phyloP scores from a whole-genome alignment of 1,140 invertebrate genomes.

The Pararge aegeria region DNA sequence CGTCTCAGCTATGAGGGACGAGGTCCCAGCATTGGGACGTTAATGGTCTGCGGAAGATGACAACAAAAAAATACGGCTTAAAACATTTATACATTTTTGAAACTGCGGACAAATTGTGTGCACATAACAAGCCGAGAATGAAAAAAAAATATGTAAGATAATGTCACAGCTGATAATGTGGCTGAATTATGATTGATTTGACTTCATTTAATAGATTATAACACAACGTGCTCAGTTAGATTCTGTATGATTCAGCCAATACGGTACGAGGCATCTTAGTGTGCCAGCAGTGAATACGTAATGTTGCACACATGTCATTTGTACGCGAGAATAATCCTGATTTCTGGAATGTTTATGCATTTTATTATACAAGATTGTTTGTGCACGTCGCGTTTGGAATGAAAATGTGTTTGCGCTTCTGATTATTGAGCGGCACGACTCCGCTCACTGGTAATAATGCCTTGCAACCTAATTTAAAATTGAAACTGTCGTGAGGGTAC shows the following conservation, averaged over 20 bases:
- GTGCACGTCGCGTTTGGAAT: conserved; percentile 48
- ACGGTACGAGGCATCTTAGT: conserved; percentile 17
- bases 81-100: too few relatives aligned
- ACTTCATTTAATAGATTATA: conserved; percentile 10
- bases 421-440: conserved; percentile 39
- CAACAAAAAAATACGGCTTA: too few relatives aligned
- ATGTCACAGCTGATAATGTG: not conserved
- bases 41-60: too few relatives aligned
- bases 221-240: conserved; percentile 15
- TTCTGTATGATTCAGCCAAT: conserved; percentile 15
- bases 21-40: too few relatives aligned
- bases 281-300: conserved; percentile 34
- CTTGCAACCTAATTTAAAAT: too few relatives aligned
- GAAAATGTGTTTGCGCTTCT: conserved; percentile 44
- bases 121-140: not conserved
- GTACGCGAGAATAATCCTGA: conserved; percentile 51
- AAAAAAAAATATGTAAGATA: not conserved
- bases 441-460: conserved; percentile 13
- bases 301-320: conserved; percentile 45
- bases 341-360: conserved; percentile 62
- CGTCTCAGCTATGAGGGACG: too few relatives aligned
- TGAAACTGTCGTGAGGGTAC: not conserved
- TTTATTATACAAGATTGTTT: conserved; percentile 58
- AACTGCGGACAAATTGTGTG: not conserved
- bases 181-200: not conserved